Evolutionary conservation across 2,888 invertebrate genomes (phyloP).

Genomic region (Selenia dentaria): DNA sequence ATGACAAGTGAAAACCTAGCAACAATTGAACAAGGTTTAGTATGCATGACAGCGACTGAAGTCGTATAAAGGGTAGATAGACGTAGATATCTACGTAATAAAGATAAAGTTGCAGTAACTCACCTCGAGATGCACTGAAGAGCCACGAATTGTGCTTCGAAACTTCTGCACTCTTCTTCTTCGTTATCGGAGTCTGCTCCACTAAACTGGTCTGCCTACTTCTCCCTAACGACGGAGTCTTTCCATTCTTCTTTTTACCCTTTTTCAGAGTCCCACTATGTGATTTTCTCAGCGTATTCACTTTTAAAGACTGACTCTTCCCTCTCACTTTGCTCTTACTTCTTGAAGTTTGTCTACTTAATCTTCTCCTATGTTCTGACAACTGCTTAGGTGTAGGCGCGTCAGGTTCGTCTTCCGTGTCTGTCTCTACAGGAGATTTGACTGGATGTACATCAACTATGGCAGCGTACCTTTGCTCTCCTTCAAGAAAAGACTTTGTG

Average conservation of each 20-base stretch:
- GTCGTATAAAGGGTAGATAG: no score
- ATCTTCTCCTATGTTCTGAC: slow-evolving; percentile 68
- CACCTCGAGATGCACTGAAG: slow-evolving; percentile 69
- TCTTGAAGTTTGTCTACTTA: slow-evolving; percentile 75
- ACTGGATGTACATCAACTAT: slow-evolving; percentile 38
- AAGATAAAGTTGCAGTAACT: slow-evolving; percentile 41
- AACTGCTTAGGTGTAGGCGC: slow-evolving; percentile 60
- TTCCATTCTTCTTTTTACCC: slow-evolving; percentile 68
- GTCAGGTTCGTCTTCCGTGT: slow-evolving; percentile 62
- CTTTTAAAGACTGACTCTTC: slow-evolving; percentile 74
- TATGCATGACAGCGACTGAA: no score
- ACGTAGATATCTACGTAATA: no score
- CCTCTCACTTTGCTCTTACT: slow-evolving; percentile 77
- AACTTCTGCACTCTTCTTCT: slow-evolving; percentile 67
- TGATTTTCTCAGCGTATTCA: slow-evolving; percentile 73
- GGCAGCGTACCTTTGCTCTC: slow-evolving; percentile 65
- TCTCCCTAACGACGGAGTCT: slow-evolving; percentile 59
- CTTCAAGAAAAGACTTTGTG: slow-evolving; percentile 71
- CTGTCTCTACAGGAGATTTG: slow-evolving; percentile 62
- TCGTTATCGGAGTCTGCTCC: slow-evolving; percentile 63
- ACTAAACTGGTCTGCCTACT: slow-evolving; percentile 75
- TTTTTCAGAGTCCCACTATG: slow-evolving; percentile 78
- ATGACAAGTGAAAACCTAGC: not conserved
- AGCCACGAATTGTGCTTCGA: slow-evolving; percentile 73
- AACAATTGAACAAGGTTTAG: no score